These are phyloP conservation scores for Triplophysa dalaica DNA, from an alignment of 2,113 vertebrate genomes.

Conservation along the genomic window DNA sequence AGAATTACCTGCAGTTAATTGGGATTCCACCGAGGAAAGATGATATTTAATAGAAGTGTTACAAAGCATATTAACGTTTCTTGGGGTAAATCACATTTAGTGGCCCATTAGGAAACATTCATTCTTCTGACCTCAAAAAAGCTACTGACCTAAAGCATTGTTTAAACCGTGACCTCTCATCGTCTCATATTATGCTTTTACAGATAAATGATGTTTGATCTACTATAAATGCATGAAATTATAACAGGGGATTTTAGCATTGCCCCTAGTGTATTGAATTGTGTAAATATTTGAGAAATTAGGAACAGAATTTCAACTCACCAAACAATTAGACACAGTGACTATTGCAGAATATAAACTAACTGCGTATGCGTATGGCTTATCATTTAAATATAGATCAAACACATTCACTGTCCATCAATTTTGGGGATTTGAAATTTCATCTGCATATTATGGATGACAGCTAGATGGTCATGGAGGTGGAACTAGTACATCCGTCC, in stretches of 20 bases:
- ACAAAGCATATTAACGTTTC: background rate
- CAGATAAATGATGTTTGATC: background rate
- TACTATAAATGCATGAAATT: background rate
- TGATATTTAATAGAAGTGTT: constrained; percentile 7
- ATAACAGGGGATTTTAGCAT: background rate
- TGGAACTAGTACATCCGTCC: too few relatives aligned
- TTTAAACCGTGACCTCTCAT: background rate
- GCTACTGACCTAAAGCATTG: background rate
- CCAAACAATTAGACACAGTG: too few relatives aligned
- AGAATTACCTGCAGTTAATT: constrained; percentile 1
- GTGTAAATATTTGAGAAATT: background rate
- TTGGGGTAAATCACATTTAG: background rate
- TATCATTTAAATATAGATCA: too few relatives aligned
- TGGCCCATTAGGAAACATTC: background rate
- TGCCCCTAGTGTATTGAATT: background rate
- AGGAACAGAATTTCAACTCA: too few relatives aligned
- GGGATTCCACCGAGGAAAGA: constrained; percentile 11
- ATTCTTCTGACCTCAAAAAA: background rate
- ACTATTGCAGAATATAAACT: too few relatives aligned
- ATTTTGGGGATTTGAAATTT: too few relatives aligned
- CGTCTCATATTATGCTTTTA: background rate
- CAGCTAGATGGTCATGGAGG: too few relatives aligned
- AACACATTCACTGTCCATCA: too few relatives aligned
- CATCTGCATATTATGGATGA: too few relatives aligned
- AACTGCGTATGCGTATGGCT: too few relatives aligned